A percentile compares a stretch with the other conserved stretches of the same genome.
Conservation (phyloP, 2,113 vertebrate genomes). For the Podarcis raffonei region DNA sequence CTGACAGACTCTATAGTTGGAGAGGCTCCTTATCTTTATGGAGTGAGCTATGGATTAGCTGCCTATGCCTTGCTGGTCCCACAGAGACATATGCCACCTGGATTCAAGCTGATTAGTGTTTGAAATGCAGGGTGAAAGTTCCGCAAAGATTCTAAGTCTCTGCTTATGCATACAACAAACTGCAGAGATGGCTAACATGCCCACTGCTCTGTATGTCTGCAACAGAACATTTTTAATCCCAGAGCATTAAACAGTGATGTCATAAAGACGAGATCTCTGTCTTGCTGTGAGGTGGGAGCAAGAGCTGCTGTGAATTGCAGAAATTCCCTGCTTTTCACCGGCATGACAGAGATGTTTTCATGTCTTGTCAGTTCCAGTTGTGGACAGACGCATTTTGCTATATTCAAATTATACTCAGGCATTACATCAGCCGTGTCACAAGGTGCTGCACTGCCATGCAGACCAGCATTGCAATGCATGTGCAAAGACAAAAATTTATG, state of each 20-base stretch:
- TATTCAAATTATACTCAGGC: not conserved
- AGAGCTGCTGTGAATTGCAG: rapidly evolving
- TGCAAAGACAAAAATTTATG: rapidly evolving
- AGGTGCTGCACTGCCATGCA: not conserved
- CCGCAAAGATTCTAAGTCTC: not conserved
- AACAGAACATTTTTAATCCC: not conserved
- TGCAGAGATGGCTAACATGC: no score
- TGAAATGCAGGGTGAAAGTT: not conserved
- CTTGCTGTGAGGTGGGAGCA: rapidly evolving
- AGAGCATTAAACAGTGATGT: not conserved
- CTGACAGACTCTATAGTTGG: not conserved
- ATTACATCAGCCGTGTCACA: not conserved
- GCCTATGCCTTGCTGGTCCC: not conserved
- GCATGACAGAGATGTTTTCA: not conserved
- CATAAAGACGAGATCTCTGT: not conserved
- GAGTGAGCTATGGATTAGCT: not conserved
- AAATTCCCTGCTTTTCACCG: not conserved
- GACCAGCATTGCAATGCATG: rapidly evolving
- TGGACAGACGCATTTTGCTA: not conserved
- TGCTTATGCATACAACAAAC: not conserved
- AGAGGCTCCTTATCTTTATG: not conserved
- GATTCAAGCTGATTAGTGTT: not conserved
- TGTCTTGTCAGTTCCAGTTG: not conserved
- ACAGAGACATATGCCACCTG: not conserved
- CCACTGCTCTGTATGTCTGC: not conserved